Evolutionary conservation across 2,797 vertebrate genomes (phyloP).

Genomic region (Sebastes kiyomatsui): DNA sequence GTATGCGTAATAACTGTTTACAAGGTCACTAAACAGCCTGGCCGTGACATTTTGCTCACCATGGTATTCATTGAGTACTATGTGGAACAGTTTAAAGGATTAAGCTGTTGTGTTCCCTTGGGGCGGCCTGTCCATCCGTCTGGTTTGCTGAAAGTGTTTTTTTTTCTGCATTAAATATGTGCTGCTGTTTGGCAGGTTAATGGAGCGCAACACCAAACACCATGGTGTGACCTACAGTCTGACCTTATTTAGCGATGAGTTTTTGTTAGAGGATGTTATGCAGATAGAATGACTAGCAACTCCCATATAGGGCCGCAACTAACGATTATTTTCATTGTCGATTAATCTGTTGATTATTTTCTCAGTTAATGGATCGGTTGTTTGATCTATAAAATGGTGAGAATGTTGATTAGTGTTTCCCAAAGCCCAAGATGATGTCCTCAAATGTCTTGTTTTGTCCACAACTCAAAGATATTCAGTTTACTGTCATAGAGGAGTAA

Average conservation of each 20-base stretch:
- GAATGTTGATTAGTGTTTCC: too few relatives aligned
- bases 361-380: too few relatives aligned
- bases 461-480: too few relatives aligned
- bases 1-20: conserved; percentile 71
- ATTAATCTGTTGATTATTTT: too few relatives aligned
- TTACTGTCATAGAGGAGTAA: too few relatives aligned
- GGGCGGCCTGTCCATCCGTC: conserved; percentile 67
- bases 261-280: conserved; percentile 33
- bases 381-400: too few relatives aligned
- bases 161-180: conserved; percentile 62
- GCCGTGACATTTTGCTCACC: conserved; percentile 75
- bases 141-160: conserved; percentile 44
- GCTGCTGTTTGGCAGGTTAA: conserved; percentile 72
- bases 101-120: conserved; percentile 72
- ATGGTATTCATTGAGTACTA: conserved; percentile 74
- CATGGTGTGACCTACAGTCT: conserved; percentile 65
- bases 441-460: too few relatives aligned
- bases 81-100: conserved; percentile 82
- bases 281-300: not conserved
- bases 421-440: too few relatives aligned
- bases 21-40: conserved; percentile 71
- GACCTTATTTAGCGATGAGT: conserved; percentile 66
- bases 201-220: conserved; percentile 70
- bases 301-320: not conserved
- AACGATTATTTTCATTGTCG: too few relatives aligned